A percentile compares a stretch with the other conserved stretches of the same genome.
Evolutionary conservation across 2,797 vertebrate genomes (phyloP).

Genomic region (Melanotaenia nigrans): DNA sequence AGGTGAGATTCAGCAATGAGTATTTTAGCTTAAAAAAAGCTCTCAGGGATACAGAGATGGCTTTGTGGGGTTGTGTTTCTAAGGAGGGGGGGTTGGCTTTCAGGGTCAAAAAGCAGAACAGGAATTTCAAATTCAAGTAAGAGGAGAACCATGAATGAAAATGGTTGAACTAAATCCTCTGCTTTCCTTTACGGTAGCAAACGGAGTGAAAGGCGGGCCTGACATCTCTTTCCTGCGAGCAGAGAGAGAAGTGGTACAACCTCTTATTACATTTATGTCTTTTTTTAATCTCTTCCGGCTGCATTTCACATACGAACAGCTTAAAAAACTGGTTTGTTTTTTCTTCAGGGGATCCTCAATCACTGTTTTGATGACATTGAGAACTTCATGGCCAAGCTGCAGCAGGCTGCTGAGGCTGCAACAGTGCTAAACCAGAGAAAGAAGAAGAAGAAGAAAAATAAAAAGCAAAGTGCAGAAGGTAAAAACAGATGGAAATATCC

Average conservation of each 20-base stretch:
- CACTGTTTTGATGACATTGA: constrained; percentile 92
- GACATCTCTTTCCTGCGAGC: constrained; percentile 78
- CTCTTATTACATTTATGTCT: neutral
- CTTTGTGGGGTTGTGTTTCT: constrained; percentile 65
- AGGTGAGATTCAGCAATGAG: constrained; percentile 17
- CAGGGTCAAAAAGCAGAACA: constrained; percentile 30
- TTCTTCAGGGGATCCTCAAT: constrained; percentile 87
- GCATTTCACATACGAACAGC: neutral
- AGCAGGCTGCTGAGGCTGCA: constrained; percentile 88
- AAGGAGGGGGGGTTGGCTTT: neutral
- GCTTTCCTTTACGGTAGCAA: constrained; percentile 56
- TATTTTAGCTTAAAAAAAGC: constrained; percentile 31
- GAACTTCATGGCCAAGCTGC: constrained; percentile 86
- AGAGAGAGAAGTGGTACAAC: constrained; percentile 83
- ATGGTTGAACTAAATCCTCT: constrained; percentile 52
- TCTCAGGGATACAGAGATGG: constrained; percentile 58
- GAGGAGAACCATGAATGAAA: constrained; percentile 34
- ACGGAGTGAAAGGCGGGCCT: constrained; percentile 62
- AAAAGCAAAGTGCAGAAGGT: constrained; percentile 85
- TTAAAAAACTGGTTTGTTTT: constrained; percentile 6
- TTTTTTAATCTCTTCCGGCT: neutral
- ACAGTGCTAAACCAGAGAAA: constrained; percentile 85
- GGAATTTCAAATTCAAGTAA: constrained; percentile 22
- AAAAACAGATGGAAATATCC: neutral
- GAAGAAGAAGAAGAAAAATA: constrained; percentile 85